These are phyloP conservation scores for Luscinia megarhynchos DNA, from an alignment of 2,797 vertebrate species.

Conservation along the genomic window DNA sequence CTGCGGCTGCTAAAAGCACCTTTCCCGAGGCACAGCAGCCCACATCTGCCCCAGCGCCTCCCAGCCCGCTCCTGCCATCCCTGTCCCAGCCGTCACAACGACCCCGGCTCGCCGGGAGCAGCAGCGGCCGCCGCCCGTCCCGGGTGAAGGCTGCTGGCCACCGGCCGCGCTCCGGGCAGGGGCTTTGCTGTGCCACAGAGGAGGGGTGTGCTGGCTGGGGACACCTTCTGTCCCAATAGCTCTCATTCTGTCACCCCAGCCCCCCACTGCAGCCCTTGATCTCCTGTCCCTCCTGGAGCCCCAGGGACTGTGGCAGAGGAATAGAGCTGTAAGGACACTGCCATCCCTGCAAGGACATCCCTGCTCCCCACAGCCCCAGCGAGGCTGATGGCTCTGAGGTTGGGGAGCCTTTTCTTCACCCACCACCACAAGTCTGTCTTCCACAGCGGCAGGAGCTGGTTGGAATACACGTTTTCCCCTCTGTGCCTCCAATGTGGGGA, in stretches of 20 bases:
- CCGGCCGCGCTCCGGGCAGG: accelerated
- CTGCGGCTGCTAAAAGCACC: not conserved
- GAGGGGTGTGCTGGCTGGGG: not conserved
- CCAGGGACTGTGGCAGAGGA: not conserved
- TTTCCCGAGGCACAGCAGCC: not conserved
- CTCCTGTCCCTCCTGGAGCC: accelerated
- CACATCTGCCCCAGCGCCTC: not conserved
- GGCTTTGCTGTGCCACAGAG: not conserved
- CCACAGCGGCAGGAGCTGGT: not conserved
- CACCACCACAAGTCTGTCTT: not conserved
- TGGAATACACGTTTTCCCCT: not conserved
- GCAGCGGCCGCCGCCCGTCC: not conserved
- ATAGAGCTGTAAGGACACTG: not conserved
- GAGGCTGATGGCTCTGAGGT: accelerated
- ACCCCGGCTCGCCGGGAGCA: accelerated
- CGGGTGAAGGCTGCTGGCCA: accelerated
- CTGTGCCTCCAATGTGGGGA: accelerated
- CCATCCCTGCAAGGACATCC: no score
- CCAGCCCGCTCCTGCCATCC: not conserved
- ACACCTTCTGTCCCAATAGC: not conserved
- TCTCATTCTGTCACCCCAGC: not conserved
- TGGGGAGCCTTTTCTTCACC: not conserved
- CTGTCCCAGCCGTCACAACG: accelerated
- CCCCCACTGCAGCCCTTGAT: accelerated
- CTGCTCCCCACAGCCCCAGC: not conserved